Evolutionary conservation across 2,113 vertebrate species (phyloP).

Genomic region (Cygnus buccinator): DNA sequence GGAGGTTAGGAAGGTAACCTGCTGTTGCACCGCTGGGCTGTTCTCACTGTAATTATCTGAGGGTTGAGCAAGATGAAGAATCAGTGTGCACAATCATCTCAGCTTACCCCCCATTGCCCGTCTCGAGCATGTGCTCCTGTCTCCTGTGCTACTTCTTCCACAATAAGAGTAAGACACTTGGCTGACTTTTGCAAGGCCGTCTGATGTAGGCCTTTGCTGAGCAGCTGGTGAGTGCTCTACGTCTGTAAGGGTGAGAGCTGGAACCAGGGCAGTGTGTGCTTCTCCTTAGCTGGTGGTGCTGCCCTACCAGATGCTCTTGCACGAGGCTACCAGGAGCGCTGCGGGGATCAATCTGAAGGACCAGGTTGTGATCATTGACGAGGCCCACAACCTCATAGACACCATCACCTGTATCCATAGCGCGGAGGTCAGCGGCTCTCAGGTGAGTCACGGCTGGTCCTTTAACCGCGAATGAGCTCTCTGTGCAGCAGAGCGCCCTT

Average conservation of each 20-base stretch:
- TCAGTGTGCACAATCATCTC: neutral
- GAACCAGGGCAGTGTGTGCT: neutral
- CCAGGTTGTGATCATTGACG: slow-evolving; percentile 93
- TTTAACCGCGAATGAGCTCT: neutral
- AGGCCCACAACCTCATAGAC: slow-evolving; percentile 96
- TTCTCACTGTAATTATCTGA: neutral
- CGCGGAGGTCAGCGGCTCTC: slow-evolving; percentile 85
- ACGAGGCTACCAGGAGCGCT: slow-evolving; percentile 87
- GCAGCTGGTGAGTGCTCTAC: neutral
- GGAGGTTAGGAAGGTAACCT: neutral
- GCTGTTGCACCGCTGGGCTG: neutral
- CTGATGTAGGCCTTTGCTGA: neutral
- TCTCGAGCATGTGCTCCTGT: neutral
- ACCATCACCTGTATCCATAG: slow-evolving; percentile 91
- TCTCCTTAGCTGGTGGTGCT: slow-evolving; percentile 90
- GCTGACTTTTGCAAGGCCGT: neutral
- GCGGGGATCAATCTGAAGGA: slow-evolving; percentile 91
- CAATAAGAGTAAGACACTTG: neutral
- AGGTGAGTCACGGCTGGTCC: slow-evolving; percentile 80
- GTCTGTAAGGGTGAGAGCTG: neutral
- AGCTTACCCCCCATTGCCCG: neutral
- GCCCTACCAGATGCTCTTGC: slow-evolving; percentile 94
- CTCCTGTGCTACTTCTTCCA: neutral
- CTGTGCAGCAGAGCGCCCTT: neutral
- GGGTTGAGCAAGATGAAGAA: neutral